Percentiles rank a stretch among this genome's conserved stretches.
Conservation (phyloP, 2,888 invertebrate genomes). For the Quadriops clusia region DNA sequence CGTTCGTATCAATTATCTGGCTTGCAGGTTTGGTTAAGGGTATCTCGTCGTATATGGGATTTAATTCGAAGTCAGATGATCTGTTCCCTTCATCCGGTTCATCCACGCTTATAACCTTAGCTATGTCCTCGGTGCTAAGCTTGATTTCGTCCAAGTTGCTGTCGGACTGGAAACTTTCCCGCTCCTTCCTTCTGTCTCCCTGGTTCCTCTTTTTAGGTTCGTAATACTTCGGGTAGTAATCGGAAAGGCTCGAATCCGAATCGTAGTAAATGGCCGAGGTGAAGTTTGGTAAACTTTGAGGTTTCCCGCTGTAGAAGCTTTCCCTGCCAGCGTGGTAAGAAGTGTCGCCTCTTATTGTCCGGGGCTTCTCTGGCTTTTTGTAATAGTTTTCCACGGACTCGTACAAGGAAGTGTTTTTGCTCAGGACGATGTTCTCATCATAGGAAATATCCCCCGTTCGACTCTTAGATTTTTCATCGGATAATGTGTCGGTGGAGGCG, state of each 20-base stretch:
- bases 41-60: constrained; percentile 24
- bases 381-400: constrained; percentile 21
- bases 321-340: constrained; percentile 21
- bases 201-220: constrained; percentile 15
- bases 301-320: constrained; percentile 20
- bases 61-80: constrained; percentile 17
- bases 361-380: constrained; percentile 25
- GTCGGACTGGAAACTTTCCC: constrained; percentile 19
- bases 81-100: constrained; percentile 8
- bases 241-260: constrained; percentile 20
- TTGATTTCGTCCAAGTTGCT: constrained; percentile 29
- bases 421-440: constrained; percentile 34
- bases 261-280: constrained; percentile 16
- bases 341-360: constrained; percentile 31
- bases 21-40: constrained; percentile 9
- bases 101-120: constrained; percentile 12
- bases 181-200: constrained; percentile 14
- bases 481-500: constrained; percentile 9
- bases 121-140: constrained; percentile 25
- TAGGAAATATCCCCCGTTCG: too few relatives aligned
- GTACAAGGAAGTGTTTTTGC: constrained; percentile 27
- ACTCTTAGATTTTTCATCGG: too few relatives aligned
- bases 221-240: constrained; percentile 20
- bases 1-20: constrained; percentile 9
- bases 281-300: constrained; percentile 23